Evolutionary conservation across 2,113 vertebrate species (phyloP).

Genomic region (Brachypodius melanocephalos): DNA sequence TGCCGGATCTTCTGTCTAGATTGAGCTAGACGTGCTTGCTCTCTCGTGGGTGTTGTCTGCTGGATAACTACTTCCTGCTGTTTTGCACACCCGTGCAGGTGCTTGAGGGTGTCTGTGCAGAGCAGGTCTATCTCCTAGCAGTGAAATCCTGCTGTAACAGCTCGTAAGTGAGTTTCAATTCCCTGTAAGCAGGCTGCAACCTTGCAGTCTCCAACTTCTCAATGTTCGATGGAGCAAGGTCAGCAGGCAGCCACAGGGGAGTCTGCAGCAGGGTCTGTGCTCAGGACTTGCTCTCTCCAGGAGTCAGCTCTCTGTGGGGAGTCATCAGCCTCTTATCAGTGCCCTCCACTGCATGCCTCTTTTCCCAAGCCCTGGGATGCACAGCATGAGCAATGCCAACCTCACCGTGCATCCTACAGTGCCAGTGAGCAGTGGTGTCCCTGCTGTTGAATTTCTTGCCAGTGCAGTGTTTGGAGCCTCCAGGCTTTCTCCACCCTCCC

Average conservation of each 20-base stretch:
- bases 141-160: neutral
- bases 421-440: neutral
- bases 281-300: accelerated
- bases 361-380: neutral
- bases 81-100: neutral
- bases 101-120: neutral
- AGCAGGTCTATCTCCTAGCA: neutral
- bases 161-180: neutral
- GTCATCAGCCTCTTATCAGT: neutral
- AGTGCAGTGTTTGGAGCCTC: neutral
- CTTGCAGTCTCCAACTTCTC: neutral
- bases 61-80: conserved; percentile 1
- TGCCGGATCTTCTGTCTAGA: neutral
- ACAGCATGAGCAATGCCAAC: accelerated
- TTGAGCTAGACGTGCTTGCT: neutral
- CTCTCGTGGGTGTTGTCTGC: neutral
- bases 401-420: neutral
- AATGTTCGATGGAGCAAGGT: neutral
- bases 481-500: neutral
- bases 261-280: neutral
- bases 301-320: neutral
- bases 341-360: neutral
- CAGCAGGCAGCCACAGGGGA: neutral
- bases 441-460: neutral
- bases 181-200: neutral